Conservation (phyloP, 1,140 invertebrate genomes). For the Drosophila nigromelanica region DNA sequence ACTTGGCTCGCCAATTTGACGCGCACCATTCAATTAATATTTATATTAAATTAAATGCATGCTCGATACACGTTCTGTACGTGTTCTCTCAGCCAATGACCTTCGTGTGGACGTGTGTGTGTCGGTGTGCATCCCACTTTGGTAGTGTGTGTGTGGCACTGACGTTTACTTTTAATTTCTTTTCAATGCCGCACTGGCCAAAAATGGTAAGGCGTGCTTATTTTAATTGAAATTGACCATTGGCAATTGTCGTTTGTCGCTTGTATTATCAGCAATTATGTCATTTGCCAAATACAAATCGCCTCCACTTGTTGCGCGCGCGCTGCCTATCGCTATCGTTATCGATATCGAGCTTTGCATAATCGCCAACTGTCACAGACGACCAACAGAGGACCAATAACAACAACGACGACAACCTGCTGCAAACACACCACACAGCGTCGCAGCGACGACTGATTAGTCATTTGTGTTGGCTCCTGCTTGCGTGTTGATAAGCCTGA, state of each 20-base stretch:
- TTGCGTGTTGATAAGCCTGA: conserved; percentile 69
- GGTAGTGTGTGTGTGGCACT: conserved; percentile 50
- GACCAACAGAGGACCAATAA: conserved; percentile 15
- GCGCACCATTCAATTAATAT: conserved; percentile 42
- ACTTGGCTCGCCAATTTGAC: conserved; percentile 40
- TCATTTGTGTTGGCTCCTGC: conserved; percentile 55
- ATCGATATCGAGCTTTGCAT: conserved; percentile 37
- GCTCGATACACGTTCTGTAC: conserved; percentile 32
- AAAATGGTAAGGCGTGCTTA: conserved; percentile 62
- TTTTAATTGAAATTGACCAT: conserved; percentile 50
- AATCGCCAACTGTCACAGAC: conserved; percentile 26
- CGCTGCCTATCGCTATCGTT: conserved; percentile 17
- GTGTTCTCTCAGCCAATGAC: conserved; percentile 48
- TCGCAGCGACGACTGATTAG: conserved; percentile 47
- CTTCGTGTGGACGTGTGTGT: conserved; percentile 33
- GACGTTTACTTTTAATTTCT: conserved; percentile 81
- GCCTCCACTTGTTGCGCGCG: conserved; percentile 31
- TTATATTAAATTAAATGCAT: conserved; percentile 51
- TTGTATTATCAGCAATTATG: conserved; percentile 75
- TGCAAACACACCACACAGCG: conserved; percentile 28
- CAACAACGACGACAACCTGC: conserved; percentile 25
- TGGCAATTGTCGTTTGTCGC: conserved; percentile 51
- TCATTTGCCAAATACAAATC: conserved; percentile 59
- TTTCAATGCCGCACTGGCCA: conserved; percentile 72
- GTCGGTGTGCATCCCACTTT: conserved; percentile 31